Base-by-base conservation (phyloP, 2,797 vertebrate species). In the Sebastiscus albofasciatus region DNA sequence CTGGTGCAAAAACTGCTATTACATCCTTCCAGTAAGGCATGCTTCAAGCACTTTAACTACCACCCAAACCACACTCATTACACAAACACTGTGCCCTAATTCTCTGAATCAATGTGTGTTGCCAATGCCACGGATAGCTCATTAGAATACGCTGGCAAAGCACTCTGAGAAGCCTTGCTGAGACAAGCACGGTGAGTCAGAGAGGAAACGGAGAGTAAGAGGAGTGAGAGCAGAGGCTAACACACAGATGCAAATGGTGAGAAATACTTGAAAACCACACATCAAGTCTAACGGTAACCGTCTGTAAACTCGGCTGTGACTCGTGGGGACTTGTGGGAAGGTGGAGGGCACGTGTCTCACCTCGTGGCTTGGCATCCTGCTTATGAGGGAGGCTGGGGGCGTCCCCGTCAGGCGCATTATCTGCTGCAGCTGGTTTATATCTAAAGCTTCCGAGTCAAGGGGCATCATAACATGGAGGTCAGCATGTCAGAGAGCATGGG, bases 381-480 rank as follows among this genome's bases (percentile, higher is more conserved):
- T 99, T 96, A 99, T 99, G 94, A 99, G 97, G 89, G 97, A 97
- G 67, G 97, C 96, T 84, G 98, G 98, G 93, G 98, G 98, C 58
- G 98, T 99, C 93, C 98, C 98, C 86, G 98, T 99, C 96, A 99
- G 97, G 81, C 98, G 97, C 98, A 99, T 99, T 94, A 99, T 99
- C 97, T 99, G 98, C 96, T 99, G 98, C 95, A 99, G 98, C 96
- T 99, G 98, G 97, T 99, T 99, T 97, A 99, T 99, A 97, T 99
- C 98, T 99, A 96, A 86, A 90, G 80, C 92, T 94, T 97, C 95
- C 88, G 82, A 90, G 97, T 99, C 97, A 99, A 99, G 97, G 98
- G 96, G 95, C 68, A 93, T 96, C 95, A 94, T 94, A 96, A 94
- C 94, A 88, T 72, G 55, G 69, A 78, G 62, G 77, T 86, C 77